These are phyloP conservation scores for Cryptosula pallasiana DNA, from an alignment of 2,888 invertebrate genomes.

Conservation along the genomic window DNA sequence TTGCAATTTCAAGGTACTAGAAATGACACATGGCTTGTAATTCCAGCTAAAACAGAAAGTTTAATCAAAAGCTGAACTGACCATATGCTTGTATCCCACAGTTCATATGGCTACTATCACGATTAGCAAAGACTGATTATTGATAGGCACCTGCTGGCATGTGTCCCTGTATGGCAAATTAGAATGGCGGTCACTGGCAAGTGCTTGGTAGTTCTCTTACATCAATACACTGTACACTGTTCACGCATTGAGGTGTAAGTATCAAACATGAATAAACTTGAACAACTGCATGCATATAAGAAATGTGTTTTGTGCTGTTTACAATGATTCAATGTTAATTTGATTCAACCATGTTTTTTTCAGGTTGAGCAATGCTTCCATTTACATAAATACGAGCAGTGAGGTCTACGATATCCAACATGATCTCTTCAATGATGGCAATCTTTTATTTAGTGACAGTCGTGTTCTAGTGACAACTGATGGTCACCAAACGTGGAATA, in stretches of 20 bases:
- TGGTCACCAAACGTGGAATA: background rate
- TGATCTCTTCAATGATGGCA: background rate
- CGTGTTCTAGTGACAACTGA: background rate
- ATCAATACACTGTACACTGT: background rate
- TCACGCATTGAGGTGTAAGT: background rate
- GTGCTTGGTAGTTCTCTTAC: background rate
- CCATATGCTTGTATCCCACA: no score
- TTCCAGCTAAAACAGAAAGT: no score
- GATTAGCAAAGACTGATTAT: no score
- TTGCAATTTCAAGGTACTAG: no score
- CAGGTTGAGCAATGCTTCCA: conserved; percentile 1
- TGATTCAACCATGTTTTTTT: background rate
- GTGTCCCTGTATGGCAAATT: background rate
- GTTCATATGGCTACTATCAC: no score
- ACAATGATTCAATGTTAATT: background rate
- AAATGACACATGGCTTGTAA: no score
- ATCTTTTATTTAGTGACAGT: background rate
- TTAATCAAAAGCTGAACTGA: no score
- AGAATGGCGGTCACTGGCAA: background rate
- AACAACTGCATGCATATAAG: no score
- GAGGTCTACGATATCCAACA: conserved; percentile 7
- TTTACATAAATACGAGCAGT: background rate
- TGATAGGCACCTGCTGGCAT: no score
- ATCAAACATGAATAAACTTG: no score
- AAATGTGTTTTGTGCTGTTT: background rate